phyloP scores from a whole-genome alignment of 2,113 vertebrate genomes.

The Motacilla alba region DNA sequence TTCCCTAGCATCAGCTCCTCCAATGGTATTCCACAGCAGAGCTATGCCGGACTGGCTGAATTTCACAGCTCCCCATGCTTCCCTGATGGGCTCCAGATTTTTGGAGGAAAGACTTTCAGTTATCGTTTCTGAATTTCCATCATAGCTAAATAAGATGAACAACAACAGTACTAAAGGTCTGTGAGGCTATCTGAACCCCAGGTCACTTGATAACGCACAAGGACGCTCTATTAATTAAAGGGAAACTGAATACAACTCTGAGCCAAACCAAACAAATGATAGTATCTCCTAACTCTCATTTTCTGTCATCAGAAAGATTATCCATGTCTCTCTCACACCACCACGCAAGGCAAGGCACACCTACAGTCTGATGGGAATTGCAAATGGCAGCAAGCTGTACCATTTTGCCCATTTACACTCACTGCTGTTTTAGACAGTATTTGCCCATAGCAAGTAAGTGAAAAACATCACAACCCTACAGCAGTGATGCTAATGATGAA shows the following conservation, averaged over 20 bases:
- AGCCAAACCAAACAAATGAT: neutral
- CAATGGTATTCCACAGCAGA: neutral
- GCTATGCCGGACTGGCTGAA: neutral
- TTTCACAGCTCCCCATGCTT: neutral
- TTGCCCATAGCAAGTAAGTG: neutral
- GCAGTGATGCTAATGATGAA: neutral
- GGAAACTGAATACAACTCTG: neutral
- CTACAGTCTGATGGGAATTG: neutral
- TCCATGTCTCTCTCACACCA: neutral
- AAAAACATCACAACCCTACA: neutral
- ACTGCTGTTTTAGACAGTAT: neutral
- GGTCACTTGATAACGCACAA: neutral
- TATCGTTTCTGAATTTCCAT: neutral
- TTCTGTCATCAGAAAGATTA: neutral
- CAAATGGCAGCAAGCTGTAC: neutral
- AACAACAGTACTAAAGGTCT: neutral
- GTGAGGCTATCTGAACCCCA: neutral
- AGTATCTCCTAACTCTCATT: neutral
- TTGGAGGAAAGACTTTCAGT: neutral
- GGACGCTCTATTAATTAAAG: neutral
- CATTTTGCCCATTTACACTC: neutral
- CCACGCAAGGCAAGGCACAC: neutral
- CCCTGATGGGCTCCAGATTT: neutral
- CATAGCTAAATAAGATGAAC: neutral
- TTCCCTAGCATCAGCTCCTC: neutral